These are phyloP conservation scores for Cepaea hortensis DNA, from an alignment of 2,888 invertebrate genomes.

Conservation along the genomic window DNA sequence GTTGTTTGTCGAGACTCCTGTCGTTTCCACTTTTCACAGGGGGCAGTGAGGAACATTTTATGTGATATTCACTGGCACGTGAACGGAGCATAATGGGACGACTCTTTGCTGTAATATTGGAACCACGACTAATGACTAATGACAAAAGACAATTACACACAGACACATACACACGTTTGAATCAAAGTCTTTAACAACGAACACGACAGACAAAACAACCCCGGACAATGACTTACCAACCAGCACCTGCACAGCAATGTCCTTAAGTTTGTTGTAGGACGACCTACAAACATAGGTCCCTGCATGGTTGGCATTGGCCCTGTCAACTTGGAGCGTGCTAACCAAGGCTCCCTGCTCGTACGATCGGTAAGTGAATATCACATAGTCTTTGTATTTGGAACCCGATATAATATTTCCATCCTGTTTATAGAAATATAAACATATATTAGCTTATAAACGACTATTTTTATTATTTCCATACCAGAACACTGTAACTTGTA, in stretches of 20 bases:
- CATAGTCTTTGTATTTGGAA: conserved; percentile 37
- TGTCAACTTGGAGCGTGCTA: conserved; percentile 42
- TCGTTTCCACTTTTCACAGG: no score
- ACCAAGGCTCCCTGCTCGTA: conserved; percentile 42
- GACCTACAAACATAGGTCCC: conserved; percentile 48
- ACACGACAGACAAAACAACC: background rate
- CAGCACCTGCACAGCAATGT: conserved; percentile 44
- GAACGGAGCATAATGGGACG: no score
- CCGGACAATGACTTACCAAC: conserved; percentile 32
- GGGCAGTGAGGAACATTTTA: no score
- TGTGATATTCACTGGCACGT: no score
- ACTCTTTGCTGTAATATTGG: no score
- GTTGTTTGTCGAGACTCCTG: no score
- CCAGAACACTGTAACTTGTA: no score
- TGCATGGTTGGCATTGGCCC: conserved; percentile 32
- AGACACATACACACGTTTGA: no score
- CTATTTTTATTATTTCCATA: no score
- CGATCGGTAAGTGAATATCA: conserved; percentile 36
- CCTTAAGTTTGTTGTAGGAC: conserved; percentile 38
- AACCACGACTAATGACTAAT: no score
- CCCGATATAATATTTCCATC: conserved; percentile 46
- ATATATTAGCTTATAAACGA: background rate
- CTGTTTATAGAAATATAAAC: conserved; percentile 13
- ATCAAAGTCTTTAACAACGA: no score
- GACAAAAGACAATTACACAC: no score